A percentile compares a stretch with the other conserved stretches of the same genome.
phyloP scores from a whole-genome alignment of 2,888 invertebrate species.

The Neoitamus cyanurus region DNA sequence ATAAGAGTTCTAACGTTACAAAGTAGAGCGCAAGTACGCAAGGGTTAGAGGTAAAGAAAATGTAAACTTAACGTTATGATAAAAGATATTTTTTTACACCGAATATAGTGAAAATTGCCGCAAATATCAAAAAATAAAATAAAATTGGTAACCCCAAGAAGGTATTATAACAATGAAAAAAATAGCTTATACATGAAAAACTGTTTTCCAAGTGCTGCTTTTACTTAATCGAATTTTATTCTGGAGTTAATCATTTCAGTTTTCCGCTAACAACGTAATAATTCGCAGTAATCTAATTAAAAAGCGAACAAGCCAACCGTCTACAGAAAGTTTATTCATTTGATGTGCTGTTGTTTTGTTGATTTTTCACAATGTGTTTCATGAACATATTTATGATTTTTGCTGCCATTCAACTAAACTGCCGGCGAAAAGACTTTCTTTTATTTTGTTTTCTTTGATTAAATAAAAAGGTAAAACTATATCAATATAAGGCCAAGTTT shows the following conservation, averaged over 20 bases:
- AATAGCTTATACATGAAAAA: neutral
- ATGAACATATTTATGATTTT: neutral
- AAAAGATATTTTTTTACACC: too few relatives aligned
- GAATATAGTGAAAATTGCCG: too few relatives aligned
- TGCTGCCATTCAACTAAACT: neutral
- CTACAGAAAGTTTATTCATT: neutral
- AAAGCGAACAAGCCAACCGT: neutral
- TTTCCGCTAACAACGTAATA: neutral
- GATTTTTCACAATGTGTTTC: neutral
- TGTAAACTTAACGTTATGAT: too few relatives aligned
- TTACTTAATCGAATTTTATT: neutral
- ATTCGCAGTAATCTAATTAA: too few relatives aligned
- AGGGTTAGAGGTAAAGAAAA: too few relatives aligned
- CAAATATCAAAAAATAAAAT: too few relatives aligned
- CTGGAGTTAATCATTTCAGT: neutral
- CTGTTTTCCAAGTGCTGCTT: neutral
- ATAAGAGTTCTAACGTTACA: too few relatives aligned
- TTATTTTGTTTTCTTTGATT: neutral
- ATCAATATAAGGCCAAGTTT: neutral
- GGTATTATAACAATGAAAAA: neutral
- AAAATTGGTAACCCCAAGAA: neutral
- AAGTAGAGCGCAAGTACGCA: too few relatives aligned
- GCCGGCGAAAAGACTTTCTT: neutral
- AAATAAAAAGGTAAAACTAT: neutral
- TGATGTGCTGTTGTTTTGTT: neutral